These are phyloP conservation scores for Onthophagus sagittarius DNA, from an alignment of 2,888 invertebrate genomes.

Conservation along the genomic window DNA sequence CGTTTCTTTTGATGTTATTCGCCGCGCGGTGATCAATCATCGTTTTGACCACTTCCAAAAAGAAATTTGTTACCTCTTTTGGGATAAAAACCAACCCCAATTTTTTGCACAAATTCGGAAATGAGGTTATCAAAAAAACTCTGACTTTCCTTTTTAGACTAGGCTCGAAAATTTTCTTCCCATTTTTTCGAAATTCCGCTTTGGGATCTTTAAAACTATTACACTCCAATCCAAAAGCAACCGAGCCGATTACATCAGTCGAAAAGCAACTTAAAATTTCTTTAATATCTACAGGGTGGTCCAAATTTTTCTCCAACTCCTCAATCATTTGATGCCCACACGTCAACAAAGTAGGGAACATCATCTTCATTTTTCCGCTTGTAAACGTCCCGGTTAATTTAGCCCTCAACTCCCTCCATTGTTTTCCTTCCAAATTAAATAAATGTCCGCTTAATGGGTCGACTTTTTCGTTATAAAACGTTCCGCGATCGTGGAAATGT, in stretches of 20 bases:
- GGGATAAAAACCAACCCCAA: neutral
- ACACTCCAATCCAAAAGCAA: conserved; percentile 19
- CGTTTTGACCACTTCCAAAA: neutral
- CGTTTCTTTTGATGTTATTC: neutral
- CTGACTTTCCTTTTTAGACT: neutral
- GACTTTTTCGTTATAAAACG: neutral
- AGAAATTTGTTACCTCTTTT: neutral
- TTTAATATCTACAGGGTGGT: conserved; percentile 9
- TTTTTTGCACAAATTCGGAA: neutral
- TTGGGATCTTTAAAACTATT: conserved; percentile 19
- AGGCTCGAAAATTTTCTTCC: neutral
- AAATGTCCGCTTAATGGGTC: conserved; percentile 12
- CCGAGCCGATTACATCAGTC: conserved; percentile 18
- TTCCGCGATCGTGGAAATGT: conserved; percentile 60
- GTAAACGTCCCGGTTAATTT: conserved; percentile 18
- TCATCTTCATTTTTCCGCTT: conserved; percentile 17
- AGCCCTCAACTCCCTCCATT: conserved; percentile 9
- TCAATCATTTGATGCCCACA: neutral
- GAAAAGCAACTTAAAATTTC: conserved; percentile 16
- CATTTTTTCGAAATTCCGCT: conserved; percentile 16
- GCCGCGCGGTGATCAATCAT: neutral
- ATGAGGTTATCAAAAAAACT: neutral
- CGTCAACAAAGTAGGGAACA: conserved; percentile 12
- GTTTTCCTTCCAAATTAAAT: neutral
- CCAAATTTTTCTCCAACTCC: neutral